phyloP scores from a whole-genome alignment of 2,888 invertebrate genomes.

The Acanthoscelides obtectus region DNA sequence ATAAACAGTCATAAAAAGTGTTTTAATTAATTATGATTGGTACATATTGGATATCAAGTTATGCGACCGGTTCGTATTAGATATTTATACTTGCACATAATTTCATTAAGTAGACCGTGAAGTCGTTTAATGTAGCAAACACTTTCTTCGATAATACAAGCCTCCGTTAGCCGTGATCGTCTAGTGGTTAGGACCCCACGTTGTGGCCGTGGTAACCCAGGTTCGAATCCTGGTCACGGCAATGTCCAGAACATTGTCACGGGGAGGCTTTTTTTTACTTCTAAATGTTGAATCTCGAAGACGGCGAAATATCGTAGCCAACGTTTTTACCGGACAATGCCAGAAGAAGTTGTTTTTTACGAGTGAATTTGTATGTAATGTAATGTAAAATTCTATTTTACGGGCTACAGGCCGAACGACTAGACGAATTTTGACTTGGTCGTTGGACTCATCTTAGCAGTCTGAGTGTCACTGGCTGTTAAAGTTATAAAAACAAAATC shows the following conservation, averaged over 20 bases:
- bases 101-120: not conserved
- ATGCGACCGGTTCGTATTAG: not conserved
- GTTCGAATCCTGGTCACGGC: constrained; percentile 58
- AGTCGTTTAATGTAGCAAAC: not conserved
- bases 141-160: not conserved
- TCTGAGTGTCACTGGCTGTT: no score
- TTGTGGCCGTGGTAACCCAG: constrained; percentile 60
- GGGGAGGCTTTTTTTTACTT: not conserved
- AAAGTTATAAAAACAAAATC: no score
- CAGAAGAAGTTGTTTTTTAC: no score
- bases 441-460: no score
- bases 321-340: no score
- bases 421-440: no score
- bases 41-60: not conserved
- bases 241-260: constrained; percentile 24
- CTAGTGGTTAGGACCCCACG: constrained; percentile 51
- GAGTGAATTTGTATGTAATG: no score
- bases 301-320: no score
- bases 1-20: not conserved
- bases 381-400: no score
- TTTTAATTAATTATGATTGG: not conserved
- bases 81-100: not conserved
- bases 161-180: constrained; percentile 40
- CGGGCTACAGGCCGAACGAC: no score
- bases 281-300: no score